Evolutionary conservation across 2,888 invertebrate species (phyloP).

Genomic region (Chydorus sphaericus): DNA sequence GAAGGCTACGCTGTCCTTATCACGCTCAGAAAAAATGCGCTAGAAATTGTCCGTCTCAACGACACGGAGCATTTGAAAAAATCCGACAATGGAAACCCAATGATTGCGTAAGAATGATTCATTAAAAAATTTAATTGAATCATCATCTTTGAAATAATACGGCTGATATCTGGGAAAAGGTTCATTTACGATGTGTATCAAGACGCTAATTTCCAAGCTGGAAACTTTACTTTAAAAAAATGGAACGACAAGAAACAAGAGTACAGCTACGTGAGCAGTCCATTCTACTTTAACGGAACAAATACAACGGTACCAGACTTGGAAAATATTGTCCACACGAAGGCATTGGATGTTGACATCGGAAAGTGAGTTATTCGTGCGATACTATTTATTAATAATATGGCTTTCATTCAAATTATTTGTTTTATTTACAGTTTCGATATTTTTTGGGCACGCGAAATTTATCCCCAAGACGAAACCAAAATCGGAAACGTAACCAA

Average conservation of each 20-base stretch:
- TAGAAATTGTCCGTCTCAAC: neutral
- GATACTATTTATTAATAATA: too few species aligned
- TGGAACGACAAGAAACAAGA: too few species aligned
- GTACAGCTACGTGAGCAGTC: too few species aligned
- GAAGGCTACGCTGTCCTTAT: neutral
- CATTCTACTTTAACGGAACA: too few species aligned
- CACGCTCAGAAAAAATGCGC: neutral
- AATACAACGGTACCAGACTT: too few species aligned
- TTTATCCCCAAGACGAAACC: neutral
- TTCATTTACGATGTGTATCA: too few species aligned
- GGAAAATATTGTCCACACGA: conserved; percentile 11
- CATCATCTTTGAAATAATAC: neutral
- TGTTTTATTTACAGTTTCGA: neutral
- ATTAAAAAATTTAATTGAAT: too few species aligned
- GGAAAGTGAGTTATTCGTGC: conserved; percentile 13
- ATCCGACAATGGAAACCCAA: conserved; percentile 40
- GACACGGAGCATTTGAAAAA: conserved; percentile 29
- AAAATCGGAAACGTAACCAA: neutral
- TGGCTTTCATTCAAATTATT: too few species aligned
- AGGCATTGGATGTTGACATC: conserved; percentile 14
- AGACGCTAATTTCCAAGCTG: too few species aligned
- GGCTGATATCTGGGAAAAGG: conserved; percentile 22
- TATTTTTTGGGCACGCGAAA: neutral
- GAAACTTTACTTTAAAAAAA: too few species aligned
- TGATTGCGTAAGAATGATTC: conserved; percentile 39